Conservation (phyloP, 1,140 invertebrate genomes). For the Phenacoccus solenopsis region DNA sequence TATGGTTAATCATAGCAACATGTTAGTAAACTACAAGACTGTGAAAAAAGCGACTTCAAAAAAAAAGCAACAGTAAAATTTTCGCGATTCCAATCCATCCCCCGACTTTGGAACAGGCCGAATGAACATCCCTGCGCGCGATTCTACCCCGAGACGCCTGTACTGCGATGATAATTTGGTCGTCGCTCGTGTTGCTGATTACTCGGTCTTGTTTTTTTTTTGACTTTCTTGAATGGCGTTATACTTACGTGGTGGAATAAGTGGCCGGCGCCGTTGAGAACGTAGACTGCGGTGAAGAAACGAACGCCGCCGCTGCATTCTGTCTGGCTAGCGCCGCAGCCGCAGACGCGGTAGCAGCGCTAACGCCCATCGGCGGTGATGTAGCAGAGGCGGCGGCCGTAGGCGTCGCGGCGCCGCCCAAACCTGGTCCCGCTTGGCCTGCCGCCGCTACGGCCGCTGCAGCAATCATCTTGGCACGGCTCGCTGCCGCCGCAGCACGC, state of each 20-base stretch:
- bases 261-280: background rate
- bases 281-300: background rate
- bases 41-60: background rate
- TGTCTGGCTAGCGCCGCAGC: background rate
- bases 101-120: no score
- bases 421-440: background rate
- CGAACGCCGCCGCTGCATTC: background rate
- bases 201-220: no score
- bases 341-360: background rate
- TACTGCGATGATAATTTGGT: no score
- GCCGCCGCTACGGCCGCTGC: background rate
- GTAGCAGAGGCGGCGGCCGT: background rate
- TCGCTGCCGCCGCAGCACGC: background rate
- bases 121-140: no score
- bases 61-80: no score
- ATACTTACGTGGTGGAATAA: conserved; percentile 5
- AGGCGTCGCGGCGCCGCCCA: background rate
- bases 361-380: background rate
- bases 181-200: no score
- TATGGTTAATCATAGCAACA: conserved; percentile 11
- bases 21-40: conserved; percentile 18
- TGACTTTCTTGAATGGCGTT: background rate
- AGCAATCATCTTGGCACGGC: conserved; percentile 11
- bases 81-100: no score
- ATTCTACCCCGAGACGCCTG: no score